Evolutionary conservation across 2,888 invertebrate species (phyloP).

Genomic region (Orgyia antiqua): DNA sequence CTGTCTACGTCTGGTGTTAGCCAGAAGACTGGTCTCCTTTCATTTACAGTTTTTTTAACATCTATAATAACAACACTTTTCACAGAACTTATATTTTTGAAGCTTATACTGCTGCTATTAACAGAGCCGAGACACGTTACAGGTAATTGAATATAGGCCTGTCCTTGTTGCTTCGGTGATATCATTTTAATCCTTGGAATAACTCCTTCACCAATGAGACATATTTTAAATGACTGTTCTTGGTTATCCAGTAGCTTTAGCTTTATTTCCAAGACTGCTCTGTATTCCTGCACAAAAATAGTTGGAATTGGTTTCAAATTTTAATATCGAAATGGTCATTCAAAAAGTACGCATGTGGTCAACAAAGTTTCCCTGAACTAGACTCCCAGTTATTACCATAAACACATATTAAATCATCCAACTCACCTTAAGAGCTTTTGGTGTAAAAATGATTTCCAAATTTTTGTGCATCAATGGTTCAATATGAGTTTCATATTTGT

Average conservation of each 20-base stretch:
- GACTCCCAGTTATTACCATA: too few species aligned
- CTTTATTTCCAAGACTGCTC: constrained; percentile 62
- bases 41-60: constrained; percentile 34
- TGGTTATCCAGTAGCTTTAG: constrained; percentile 58
- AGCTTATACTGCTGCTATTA: constrained; percentile 42
- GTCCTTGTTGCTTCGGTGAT: constrained; percentile 43
- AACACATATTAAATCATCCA: too few species aligned
- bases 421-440: constrained; percentile 54
- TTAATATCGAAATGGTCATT: background rate
- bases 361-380: too few species aligned
- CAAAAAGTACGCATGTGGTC: too few species aligned
- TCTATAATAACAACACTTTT: constrained; percentile 42
- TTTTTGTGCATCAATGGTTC: constrained; percentile 63
- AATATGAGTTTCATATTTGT: constrained; percentile 60
- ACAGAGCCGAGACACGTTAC: constrained; percentile 64
- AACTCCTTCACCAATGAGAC: constrained; percentile 64
- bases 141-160: constrained; percentile 46
- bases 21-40: constrained; percentile 55
- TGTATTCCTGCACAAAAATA: constrained; percentile 51
- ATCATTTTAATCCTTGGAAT: constrained; percentile 60
- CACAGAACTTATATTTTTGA: constrained; percentile 55
- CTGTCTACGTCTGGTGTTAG: constrained; percentile 32
- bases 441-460: constrained; percentile 58
- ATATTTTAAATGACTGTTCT: constrained; percentile 59
- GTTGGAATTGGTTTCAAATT: background rate